Evolutionary conservation across 2,797 vertebrate species (phyloP).

Genomic region (Benthosema pterotum): DNA sequence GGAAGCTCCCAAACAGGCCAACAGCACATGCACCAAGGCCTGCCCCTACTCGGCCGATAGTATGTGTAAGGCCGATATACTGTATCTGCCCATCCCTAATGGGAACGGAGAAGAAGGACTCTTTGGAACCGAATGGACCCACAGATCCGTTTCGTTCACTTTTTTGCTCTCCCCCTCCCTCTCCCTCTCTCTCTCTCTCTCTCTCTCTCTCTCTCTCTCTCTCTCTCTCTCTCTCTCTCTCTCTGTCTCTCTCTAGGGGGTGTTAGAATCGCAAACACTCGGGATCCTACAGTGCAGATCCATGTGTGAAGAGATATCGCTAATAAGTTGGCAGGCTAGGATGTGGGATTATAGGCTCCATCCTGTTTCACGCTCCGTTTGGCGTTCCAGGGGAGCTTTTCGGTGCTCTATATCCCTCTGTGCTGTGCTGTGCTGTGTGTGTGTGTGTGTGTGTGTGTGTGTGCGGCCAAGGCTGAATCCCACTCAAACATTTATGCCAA

Average conservation of each 20-base stretch:
- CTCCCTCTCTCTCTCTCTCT: conserved; percentile 11
- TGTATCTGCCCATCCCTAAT: too few species aligned
- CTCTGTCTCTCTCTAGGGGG: neutral
- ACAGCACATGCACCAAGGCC: too few species aligned
- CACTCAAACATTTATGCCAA: neutral
- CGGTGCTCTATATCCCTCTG: conserved; percentile 3
- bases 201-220: conserved; percentile 3
- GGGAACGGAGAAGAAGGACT: too few species aligned
- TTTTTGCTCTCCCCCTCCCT: neutral
- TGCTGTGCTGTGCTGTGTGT: conserved; percentile 25
- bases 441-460: conserved; percentile 14
- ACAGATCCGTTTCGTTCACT: too few species aligned
- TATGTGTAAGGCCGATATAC: too few species aligned
- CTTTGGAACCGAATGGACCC: too few species aligned
- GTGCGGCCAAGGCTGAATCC: conserved; percentile 23
- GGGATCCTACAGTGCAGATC: too few species aligned
- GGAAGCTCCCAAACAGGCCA: too few species aligned
- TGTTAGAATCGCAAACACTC: too few species aligned
- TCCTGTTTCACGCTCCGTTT: conserved; percentile 49
- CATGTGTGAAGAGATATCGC: conserved; percentile 27
- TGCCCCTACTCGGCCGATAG: too few species aligned
- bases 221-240: neutral
- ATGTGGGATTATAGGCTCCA: conserved; percentile 41
- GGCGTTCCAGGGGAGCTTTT: neutral
- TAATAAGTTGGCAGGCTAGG: conserved; percentile 40